Percentiles rank a stretch among this genome's conserved stretches.
These are phyloP conservation scores for Rhea americana DNA, from an alignment of 2,113 vertebrate species.

Conservation along the genomic window DNA sequence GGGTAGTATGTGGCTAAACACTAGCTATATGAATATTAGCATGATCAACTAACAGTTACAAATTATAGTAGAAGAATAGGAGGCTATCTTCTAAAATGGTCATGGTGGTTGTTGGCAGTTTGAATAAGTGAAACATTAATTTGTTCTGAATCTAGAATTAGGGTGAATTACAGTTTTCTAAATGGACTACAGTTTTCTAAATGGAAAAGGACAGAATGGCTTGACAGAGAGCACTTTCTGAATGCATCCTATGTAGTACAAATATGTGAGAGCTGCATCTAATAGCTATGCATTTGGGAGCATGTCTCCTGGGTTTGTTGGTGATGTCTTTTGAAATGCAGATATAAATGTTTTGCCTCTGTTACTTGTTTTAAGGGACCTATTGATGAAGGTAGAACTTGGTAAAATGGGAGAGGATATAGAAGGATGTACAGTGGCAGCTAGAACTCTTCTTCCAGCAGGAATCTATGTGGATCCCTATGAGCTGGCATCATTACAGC, in stretches of 20 bases:
- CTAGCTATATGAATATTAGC: background rate
- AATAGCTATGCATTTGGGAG: rapidly evolving
- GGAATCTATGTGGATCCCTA: conserved; percentile 90
- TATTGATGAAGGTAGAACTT: conserved; percentile 79
- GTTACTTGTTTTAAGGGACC: conserved; percentile 75
- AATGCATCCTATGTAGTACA: rapidly evolving
- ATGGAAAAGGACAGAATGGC: background rate
- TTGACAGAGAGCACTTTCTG: rapidly evolving
- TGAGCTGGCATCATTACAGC: conserved; percentile 82
- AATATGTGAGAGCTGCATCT: background rate
- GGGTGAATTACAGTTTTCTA: background rate
- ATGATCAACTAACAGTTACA: background rate
- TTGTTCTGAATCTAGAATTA: background rate
- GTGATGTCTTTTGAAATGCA: background rate
- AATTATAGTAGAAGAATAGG: background rate
- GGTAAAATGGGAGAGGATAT: conserved; percentile 43
- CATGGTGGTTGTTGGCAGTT: background rate
- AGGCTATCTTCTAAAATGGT: background rate
- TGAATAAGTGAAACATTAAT: background rate
- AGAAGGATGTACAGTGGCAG: conserved; percentile 72
- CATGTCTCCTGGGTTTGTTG: rapidly evolving
- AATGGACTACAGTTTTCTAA: background rate
- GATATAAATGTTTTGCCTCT: background rate
- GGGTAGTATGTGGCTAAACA: background rate
- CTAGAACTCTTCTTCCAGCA: conserved; percentile 77